Percentiles rank a stretch among this genome's conserved stretches.
phyloP scores from a whole-genome alignment of 2,113 vertebrate species.

The Gymnobelideus leadbeateri region DNA sequence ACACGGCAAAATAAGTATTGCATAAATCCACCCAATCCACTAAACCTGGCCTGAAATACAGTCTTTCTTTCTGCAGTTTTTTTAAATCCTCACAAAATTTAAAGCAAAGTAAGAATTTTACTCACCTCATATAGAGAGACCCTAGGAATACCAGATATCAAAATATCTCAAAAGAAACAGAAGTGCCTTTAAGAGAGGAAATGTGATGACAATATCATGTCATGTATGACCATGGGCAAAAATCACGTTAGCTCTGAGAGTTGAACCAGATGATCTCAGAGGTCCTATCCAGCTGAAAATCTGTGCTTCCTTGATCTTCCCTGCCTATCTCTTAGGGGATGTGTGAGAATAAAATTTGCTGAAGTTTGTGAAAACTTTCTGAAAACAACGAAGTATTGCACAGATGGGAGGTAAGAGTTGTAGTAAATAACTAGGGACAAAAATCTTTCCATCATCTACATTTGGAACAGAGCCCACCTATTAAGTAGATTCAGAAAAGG shows the following conservation, averaged over 20 bases:
- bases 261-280: neutral
- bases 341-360: too few species aligned
- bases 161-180: neutral
- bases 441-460: neutral
- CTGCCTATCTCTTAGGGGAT: too few species aligned
- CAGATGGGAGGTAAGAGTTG: neutral
- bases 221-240: neutral
- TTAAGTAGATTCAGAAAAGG: too few species aligned
- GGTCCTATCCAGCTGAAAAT: neutral
- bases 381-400: too few species aligned
- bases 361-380: neutral
- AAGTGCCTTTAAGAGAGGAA: neutral
- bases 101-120: neutral
- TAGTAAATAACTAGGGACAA: neutral
- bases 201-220: neutral
- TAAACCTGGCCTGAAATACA: neutral
- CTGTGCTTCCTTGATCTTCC: too few species aligned
- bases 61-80: neutral
- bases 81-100: neutral
- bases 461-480: neutral
- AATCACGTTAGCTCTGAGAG: neutral
- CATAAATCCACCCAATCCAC: neutral
- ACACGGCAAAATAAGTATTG: constrained; percentile 7
- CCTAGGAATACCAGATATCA: neutral
- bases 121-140: neutral